Evolutionary conservation across 2,888 invertebrate species (phyloP), one percentile per base, ranked within the genome.

Genomic region (Diadromus collaris): DNA sequence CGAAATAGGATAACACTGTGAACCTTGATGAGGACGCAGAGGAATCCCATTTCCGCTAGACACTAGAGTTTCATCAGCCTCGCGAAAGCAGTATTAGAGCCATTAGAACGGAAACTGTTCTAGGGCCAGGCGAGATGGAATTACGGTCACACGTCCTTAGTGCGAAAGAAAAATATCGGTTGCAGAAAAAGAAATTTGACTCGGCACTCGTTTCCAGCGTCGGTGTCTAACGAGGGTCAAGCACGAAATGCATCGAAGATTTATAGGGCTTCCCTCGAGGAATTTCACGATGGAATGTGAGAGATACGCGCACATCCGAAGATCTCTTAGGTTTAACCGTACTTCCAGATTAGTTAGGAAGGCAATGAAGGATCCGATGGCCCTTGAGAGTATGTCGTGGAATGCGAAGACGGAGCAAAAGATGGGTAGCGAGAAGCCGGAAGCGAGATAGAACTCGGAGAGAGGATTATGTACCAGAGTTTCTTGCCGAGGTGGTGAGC

Each of bases 321-420:
- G 67, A 74, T 64, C 69, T 48, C 38, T 60, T 41, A 24, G 60
- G 60, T 32, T 65, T 58, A 76, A 61, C 60, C 51, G 58, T 71
- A 71, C 58, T 61, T 71, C 71, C 27, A 38, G 65, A 65, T 76
- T 67, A 71, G 71, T 67, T 60, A 58, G 48, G 48, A 58, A 65
- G 38, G 60, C 64, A 65, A 56, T 29, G 41, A 46, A 58, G 38
- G 6, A 13, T 6, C 63, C 38, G 64, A 58, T 38, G 60, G 44
- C 78, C 67, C 78, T 61, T 16, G 78, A 70, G 78, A 70, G 65
- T 75, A 67, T 61, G 54, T 71, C 61, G 46, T 65, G 78, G 74
- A 78, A 78, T 78, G 74, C 46, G 67, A 70, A 44, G 44, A 70
- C 64, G 65, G 29, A 64, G 63, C 64, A 54, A 54, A 54, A 54